phyloP scores from a whole-genome alignment of 2,113 vertebrate species.

The Vidua chalybeata region DNA sequence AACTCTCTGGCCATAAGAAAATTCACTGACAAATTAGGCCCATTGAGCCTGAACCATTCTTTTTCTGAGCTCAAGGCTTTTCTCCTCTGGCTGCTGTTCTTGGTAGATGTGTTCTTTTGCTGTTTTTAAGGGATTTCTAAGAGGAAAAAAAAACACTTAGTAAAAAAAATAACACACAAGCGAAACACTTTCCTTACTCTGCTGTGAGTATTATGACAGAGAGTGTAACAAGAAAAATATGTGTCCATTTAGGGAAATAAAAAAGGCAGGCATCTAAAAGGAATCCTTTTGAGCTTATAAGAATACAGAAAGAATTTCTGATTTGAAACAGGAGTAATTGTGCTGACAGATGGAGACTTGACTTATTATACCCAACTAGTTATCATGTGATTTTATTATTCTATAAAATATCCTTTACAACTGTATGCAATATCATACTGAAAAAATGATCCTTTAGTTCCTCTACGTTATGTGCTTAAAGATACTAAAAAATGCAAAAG shows the following conservation, averaged over 20 bases:
- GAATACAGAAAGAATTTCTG: slow-evolving; percentile 43
- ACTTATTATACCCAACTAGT: not conserved
- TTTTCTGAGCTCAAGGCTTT: slow-evolving; percentile 34
- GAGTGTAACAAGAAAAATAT: not conserved
- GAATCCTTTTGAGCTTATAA: not conserved
- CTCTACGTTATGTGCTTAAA: not conserved
- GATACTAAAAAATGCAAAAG: not conserved
- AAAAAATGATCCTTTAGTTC: not conserved
- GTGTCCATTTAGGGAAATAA: slow-evolving; percentile 30
- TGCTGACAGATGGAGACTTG: not conserved
- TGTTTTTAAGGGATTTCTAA: slow-evolving; percentile 51
- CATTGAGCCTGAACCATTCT: not conserved
- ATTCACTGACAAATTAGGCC: slow-evolving; percentile 32
- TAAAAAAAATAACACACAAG: not conserved
- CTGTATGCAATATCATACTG: not conserved
- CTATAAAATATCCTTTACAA: not conserved
- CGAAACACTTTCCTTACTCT: not conserved
- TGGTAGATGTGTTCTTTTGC: not conserved
- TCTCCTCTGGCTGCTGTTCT: not conserved
- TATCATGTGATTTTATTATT: not conserved
- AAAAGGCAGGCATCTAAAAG: not conserved
- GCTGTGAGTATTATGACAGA: not conserved
- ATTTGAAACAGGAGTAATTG: not conserved
- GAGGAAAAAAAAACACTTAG: not conserved
- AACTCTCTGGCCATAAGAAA: slow-evolving; percentile 14